Evolutionary conservation across 1,140 invertebrate species (phyloP), one percentile per base, ranked within the genome.

Genomic region (Drosophila kurseongensis): DNA sequence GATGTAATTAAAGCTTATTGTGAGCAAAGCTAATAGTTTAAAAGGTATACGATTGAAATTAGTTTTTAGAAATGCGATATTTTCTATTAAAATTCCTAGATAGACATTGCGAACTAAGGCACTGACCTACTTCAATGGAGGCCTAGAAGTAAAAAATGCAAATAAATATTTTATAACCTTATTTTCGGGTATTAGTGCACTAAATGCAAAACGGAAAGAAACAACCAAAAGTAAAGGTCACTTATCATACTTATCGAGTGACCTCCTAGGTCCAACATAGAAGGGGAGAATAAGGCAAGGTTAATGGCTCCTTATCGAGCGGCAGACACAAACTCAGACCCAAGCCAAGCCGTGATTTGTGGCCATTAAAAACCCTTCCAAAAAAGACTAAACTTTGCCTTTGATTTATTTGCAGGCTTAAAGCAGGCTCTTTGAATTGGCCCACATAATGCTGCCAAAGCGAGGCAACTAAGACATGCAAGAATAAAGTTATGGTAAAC

Each of bases 401-500:
- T 88, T 88, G 83, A 88, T 88, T 86, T 86, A 86, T 88, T 82
- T 77, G 41, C 67, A 44, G 29, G 62, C 57, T 75, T 58, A 40
- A 61, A 44, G 55, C 48, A 23, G 29, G 32, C 10, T 10, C 29
- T 9, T 16, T 27, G 45, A 10, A 32, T 52, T 69, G 59, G 67
- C 52, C 27, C 45, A 41, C 48, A 42, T 32, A 69, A 65, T 74
- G 65, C 59, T 60, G 72, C 44, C 38, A 60, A 67, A 23, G 23
- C 44, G 58, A 81, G 75, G 56, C 42, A 50, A 67, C 45, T 68
- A 55, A 73, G 78, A 74, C 79, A 88, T 88, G 83, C 83, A 76
- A 88, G 82, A 78, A 80, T 88, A 76, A 82, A 88, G 88, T 88
- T 79, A 82, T 74, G 76, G 75, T 63, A 55, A 79, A 79, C 66